Conservation (phyloP, 2,888 invertebrate genomes). For the Acronicta psi region DNA sequence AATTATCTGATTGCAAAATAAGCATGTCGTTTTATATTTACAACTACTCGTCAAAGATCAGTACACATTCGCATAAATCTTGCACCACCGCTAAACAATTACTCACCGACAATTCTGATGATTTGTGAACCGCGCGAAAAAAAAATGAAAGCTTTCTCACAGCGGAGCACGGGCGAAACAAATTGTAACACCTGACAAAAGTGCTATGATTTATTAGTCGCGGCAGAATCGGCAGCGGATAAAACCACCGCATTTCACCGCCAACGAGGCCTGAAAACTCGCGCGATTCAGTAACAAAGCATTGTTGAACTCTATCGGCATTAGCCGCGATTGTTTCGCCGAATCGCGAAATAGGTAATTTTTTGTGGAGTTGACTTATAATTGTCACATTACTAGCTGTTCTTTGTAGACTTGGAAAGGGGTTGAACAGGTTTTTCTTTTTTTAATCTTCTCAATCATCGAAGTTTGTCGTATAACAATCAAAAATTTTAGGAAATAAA, state of each 20-base stretch:
- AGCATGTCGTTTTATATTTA: conserved; percentile 1
- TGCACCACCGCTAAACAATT: conserved; percentile 52
- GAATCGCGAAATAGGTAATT: conserved; percentile 29
- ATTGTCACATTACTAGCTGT: background rate
- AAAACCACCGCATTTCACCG: conserved; percentile 67
- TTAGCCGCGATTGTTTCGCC: conserved; percentile 64
- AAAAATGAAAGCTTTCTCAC: conserved; percentile 64
- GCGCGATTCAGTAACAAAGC: conserved; percentile 63
- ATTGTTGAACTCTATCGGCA: conserved; percentile 64
- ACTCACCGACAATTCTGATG: conserved; percentile 55
- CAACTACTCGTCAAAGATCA: conserved; percentile 16
- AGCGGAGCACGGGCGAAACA: conserved; percentile 64
- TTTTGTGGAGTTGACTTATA: conserved; percentile 11
- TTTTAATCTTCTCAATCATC: no score
- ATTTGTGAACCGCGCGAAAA: conserved; percentile 55
- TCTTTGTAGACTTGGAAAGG: background rate
- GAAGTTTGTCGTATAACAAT: no score
- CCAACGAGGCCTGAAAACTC: conserved; percentile 63
- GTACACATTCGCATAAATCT: conserved; percentile 42
- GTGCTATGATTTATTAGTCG: conserved; percentile 72
- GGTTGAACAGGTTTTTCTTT: background rate
- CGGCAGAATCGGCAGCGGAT: conserved; percentile 66
- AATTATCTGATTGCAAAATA: no score
- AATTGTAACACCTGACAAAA: conserved; percentile 78
- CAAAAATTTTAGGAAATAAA: no score